phyloP scores from a whole-genome alignment of 2,888 invertebrate genomes.

The Aleiodes testaceus region DNA sequence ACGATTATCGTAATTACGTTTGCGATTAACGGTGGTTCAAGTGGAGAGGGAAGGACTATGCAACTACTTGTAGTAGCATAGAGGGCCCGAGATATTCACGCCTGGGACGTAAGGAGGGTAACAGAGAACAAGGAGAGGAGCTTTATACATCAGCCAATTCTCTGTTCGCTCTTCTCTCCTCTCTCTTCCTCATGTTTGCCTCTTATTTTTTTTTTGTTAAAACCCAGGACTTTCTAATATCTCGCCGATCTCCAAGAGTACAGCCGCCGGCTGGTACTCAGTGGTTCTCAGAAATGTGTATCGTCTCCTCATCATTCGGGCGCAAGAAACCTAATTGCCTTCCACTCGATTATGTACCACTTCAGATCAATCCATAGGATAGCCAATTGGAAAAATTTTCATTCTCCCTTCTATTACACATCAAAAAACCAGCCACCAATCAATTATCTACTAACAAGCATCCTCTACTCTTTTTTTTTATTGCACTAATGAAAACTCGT shows the following conservation, averaged over 20 bases:
- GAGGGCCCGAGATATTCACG: slow-evolving; percentile 2
- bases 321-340: slow-evolving; percentile 45
- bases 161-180: slow-evolving; percentile 35
- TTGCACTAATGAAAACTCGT: slow-evolving; percentile 25
- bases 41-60: background rate
- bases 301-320: slow-evolving; percentile 42
- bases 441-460: slow-evolving; percentile 43
- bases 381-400: slow-evolving; percentile 41
- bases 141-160: slow-evolving; percentile 46
- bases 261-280: slow-evolving; percentile 44
- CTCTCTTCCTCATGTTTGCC: slow-evolving; percentile 45
- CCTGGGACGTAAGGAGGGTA: slow-evolving; percentile 4
- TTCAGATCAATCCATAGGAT: slow-evolving; percentile 20
- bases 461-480: slow-evolving; percentile 18
- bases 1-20: slow-evolving; percentile 66
- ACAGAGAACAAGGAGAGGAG: slow-evolving; percentile 23
- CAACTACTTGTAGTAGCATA: background rate
- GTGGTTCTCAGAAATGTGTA: slow-evolving; percentile 56
- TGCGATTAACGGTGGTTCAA: slow-evolving; percentile 59
- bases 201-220: background rate
- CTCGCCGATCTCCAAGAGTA: slow-evolving; percentile 52
- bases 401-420: slow-evolving; percentile 5
- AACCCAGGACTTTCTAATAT: slow-evolving; percentile 64
- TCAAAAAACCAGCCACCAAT: slow-evolving; percentile 27
- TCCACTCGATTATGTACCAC: slow-evolving; percentile 32